Percentiles rank a stretch among this genome's conserved stretches.
phyloP scores from a whole-genome alignment of 2,797 vertebrate species.

The Enteromius fasciolatus region DNA sequence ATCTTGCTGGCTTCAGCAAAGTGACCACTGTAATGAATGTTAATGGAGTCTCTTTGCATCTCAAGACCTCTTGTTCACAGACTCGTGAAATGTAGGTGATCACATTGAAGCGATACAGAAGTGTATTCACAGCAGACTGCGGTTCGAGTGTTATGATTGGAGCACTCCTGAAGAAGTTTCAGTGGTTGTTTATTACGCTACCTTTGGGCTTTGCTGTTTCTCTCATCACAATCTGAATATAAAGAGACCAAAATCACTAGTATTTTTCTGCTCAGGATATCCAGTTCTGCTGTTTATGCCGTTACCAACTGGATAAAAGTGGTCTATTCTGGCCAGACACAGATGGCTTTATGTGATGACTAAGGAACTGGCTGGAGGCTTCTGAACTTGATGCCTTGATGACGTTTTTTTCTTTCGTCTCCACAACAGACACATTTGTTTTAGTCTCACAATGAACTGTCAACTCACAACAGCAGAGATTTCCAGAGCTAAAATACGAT shows the following conservation, averaged over 20 bases:
- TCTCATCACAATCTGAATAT: slow-evolving; percentile 37
- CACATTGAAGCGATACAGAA: background rate
- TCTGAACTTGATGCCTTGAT: background rate
- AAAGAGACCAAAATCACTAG: slow-evolving; percentile 8
- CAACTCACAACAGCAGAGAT: background rate
- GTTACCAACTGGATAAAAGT: slow-evolving; percentile 23
- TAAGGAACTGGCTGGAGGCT: background rate
- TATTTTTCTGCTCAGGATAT: slow-evolving; percentile 19
- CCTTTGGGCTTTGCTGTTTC: slow-evolving; percentile 42
- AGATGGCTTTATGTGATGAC: slow-evolving; percentile 6
- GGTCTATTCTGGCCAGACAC: slow-evolving; percentile 3
- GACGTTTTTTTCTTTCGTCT: background rate
- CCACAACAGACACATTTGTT: slow-evolving; percentile 13
- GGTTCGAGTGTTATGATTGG: slow-evolving; percentile 43
- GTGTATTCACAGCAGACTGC: slow-evolving; percentile 26
- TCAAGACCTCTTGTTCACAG: background rate
- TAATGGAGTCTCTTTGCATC: background rate
- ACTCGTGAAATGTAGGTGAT: background rate
- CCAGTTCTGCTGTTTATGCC: slow-evolving; percentile 14
- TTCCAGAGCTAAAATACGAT: slow-evolving; percentile 7
- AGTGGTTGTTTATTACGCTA: slow-evolving; percentile 34
- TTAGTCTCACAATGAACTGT: slow-evolving; percentile 15
- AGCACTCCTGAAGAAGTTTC: slow-evolving; percentile 21
- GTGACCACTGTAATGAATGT: slow-evolving; percentile 20
- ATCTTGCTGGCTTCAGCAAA: slow-evolving; percentile 5